Conservation (phyloP, 1,140 invertebrate genomes). For the Drosophila simulans region DNA sequence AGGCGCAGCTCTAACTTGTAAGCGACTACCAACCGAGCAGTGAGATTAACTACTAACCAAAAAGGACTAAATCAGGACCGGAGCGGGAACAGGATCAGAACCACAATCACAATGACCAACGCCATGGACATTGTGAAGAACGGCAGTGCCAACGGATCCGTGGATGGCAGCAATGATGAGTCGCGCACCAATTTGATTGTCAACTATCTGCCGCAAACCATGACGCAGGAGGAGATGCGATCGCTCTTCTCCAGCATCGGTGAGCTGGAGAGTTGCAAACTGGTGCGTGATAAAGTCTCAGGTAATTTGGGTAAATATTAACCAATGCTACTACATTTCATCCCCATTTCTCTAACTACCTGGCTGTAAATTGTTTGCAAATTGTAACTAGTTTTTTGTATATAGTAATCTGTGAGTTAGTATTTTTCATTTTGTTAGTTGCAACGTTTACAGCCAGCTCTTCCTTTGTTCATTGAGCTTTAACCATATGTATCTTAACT, state of each 20-base stretch:
- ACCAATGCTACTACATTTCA: conserved; percentile 46
- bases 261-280: conserved; percentile 95
- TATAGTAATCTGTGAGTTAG: too few relatives aligned
- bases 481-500: background rate
- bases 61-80: conserved; percentile 19
- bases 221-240: conserved; percentile 96
- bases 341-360: too few relatives aligned
- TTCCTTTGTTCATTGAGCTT: too few relatives aligned
- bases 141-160: conserved; percentile 87
- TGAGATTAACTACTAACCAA: conserved; percentile 79
- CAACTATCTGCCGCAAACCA: conserved; percentile 96
- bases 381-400: too few relatives aligned
- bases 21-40: conserved; percentile 73
- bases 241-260: conserved; percentile 94
- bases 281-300: conserved; percentile 95
- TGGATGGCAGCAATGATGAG: conserved; percentile 86
- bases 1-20: conserved; percentile 47
- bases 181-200: conserved; percentile 94
- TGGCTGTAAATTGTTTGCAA: background rate
- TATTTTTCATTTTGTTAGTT: background rate
- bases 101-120: conserved; percentile 78
- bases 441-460: too few relatives aligned
- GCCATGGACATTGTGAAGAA: conserved; percentile 85
- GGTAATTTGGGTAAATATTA: conserved; percentile 85
- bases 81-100: conserved; percentile 55